Conservation (phyloP, 1,140 invertebrate species). For the Pantala flavescens region DNA sequence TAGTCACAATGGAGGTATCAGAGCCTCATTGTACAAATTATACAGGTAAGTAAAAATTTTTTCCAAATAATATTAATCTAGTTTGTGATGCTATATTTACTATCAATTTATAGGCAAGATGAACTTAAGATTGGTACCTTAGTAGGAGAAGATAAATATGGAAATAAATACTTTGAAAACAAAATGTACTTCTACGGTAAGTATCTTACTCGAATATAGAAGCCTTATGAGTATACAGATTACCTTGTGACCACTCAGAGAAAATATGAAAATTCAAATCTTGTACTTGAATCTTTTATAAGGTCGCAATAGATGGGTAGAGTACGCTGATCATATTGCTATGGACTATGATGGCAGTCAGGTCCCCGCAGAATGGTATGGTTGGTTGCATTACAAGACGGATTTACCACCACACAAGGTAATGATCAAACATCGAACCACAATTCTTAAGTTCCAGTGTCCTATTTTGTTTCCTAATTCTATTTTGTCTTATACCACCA, state of each 20-base stretch:
- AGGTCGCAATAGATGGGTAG: constrained; percentile 88
- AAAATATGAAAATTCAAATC: too few relatives aligned
- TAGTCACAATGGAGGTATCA: constrained; percentile 65
- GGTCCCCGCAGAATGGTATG: constrained; percentile 83
- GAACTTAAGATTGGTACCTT: constrained; percentile 73
- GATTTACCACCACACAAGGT: constrained; percentile 54
- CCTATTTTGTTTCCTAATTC: too few relatives aligned
- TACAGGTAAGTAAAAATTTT: constrained; percentile 51
- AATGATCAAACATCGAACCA: background rate
- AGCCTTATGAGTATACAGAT: too few relatives aligned
- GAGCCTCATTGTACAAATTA: constrained; percentile 52
- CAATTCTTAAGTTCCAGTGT: background rate
- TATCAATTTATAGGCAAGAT: constrained; percentile 57
- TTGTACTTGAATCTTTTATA: constrained; percentile 19
- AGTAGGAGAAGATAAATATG: constrained; percentile 90
- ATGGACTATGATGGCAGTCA: constrained; percentile 91
- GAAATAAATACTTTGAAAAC: constrained; percentile 96
- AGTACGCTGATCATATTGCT: constrained; percentile 61
- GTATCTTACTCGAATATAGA: constrained; percentile 21
- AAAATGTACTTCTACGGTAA: constrained; percentile 74
- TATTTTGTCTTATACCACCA: too few relatives aligned
- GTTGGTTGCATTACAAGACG: constrained; percentile 77
- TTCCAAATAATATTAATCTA: constrained; percentile 16
- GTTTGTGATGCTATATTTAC: constrained; percentile 24
- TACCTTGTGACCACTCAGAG: too few relatives aligned